Evolutionary conservation across 2,113 vertebrate species (phyloP), one percentile per base, ranked within the genome.

Genomic region (Nothobranchius kuhntae): DNA sequence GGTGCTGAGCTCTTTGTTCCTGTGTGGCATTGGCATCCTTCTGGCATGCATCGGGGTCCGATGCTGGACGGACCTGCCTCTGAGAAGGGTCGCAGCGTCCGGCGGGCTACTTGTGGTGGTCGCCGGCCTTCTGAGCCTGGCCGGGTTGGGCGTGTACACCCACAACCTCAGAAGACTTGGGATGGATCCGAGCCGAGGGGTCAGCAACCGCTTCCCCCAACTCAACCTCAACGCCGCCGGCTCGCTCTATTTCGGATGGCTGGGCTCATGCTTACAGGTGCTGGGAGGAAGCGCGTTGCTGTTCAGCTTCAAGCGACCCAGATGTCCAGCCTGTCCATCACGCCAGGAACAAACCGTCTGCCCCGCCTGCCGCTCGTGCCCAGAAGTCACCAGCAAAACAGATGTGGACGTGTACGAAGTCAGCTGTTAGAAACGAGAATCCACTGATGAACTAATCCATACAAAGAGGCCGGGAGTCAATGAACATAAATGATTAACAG

Each of bases 241-340:
- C 3, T 93, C 93, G 0, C 89, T 93, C 9, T 93, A 94, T 66
- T 94, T 93, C 9, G 93, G 91, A 0, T 93, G 92, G 93, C 74
- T 93, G 61, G 93, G 93, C 13, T 92, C 90, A 0, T 92, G 91
- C 65, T 75, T 92, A 10, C 91, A 93, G 75, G 78, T 93, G 61
- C 56, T 94, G 51, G 93, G 92, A 7, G 92, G 93, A 1, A 21
- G 72, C 0, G 90, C 90, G 0, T 68, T 94, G 47, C 55, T 91
- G 67, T 82, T 92, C 46, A 91, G 91, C 66, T 92, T 92, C 68
- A 92, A 91, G 45, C 68, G 71, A 1, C 87, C 90, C 1, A 64
- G 42, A 57, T 89, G 87, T n/a, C 80, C 73, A 0, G 68, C 65
- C 4, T 89, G 87, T 44, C 83, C 87, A 0, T 53, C 83, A 57